Conservation (phyloP, 2,888 invertebrate species). For the Dexiosoma caninum region DNA sequence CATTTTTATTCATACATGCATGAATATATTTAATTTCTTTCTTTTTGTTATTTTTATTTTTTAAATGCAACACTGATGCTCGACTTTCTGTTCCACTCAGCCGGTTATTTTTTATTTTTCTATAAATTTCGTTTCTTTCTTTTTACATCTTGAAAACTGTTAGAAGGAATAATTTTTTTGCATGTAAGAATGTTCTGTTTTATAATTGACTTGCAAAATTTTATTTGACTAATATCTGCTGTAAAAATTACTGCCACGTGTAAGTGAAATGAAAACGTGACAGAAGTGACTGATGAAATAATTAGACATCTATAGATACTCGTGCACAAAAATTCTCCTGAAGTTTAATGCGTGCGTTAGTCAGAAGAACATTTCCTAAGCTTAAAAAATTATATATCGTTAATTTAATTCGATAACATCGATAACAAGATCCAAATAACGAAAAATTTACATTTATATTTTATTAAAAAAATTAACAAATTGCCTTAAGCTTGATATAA, state of each 20-base stretch:
- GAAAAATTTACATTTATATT: no score
- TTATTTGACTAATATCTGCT: slow-evolving; percentile 6
- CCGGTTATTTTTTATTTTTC: slow-evolving; percentile 1
- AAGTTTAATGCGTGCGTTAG: no score
- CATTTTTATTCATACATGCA: slow-evolving; percentile 27
- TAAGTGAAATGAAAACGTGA: neutral
- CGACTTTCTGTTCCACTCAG: slow-evolving; percentile 1
- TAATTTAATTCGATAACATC: no score
- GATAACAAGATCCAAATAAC: no score
- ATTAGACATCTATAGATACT: no score
- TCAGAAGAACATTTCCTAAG: no score
- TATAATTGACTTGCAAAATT: slow-evolving; percentile 1
- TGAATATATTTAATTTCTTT: neutral
- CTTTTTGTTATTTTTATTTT: neutral
- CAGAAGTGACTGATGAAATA: no score
- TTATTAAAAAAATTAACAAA: no score
- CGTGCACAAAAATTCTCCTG: no score
- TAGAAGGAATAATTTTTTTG: neutral
- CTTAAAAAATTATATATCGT: no score
- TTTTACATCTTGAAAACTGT: neutral
- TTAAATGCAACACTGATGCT: neutral
- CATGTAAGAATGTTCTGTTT: slow-evolving; percentile 11
- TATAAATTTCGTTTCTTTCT: neutral
- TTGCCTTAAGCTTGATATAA: no score
- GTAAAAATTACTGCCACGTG: slow-evolving; percentile 1